These are phyloP conservation scores for Trematocara marginatum DNA, from an alignment of 2,113 vertebrate genomes.

Conservation along the genomic window DNA sequence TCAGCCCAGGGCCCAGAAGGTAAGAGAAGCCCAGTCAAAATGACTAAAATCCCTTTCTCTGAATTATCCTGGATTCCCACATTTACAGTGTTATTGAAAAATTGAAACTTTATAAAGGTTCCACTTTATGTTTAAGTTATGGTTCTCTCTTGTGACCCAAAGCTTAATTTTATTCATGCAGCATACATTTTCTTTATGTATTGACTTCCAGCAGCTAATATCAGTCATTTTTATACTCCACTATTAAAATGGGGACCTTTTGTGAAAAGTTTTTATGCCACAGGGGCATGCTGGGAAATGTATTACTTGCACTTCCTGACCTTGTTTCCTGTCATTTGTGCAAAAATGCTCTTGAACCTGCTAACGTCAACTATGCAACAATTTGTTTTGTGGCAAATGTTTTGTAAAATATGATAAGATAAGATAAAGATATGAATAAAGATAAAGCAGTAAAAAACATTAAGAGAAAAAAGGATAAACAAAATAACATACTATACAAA, in stretches of 20 bases:
- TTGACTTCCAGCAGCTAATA: not conserved
- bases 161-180: not conserved
- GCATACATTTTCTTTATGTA: not conserved
- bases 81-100: not conserved
- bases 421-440: not conserved
- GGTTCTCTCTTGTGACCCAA: not conserved
- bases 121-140: not conserved
- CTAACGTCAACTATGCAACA: rapidly evolving
- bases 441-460: not conserved
- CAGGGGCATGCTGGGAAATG: not conserved
- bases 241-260: not conserved
- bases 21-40: not conserved
- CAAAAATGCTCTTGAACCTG: not conserved
- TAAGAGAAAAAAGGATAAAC: not conserved
- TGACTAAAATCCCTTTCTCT: not conserved
- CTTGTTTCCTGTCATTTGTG: not conserved
- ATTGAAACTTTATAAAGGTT: not conserved
- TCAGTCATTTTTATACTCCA: not conserved
- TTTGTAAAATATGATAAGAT: not conserved
- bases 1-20: not conserved
- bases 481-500: not conserved
- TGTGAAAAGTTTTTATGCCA: not conserved
- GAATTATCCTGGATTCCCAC: not conserved
- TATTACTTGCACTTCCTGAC: not conserved
- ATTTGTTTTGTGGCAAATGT: not conserved